These are phyloP conservation scores for Eriocheir sinensis DNA, from an alignment of 1,140 invertebrate genomes.

Conservation along the genomic window DNA sequence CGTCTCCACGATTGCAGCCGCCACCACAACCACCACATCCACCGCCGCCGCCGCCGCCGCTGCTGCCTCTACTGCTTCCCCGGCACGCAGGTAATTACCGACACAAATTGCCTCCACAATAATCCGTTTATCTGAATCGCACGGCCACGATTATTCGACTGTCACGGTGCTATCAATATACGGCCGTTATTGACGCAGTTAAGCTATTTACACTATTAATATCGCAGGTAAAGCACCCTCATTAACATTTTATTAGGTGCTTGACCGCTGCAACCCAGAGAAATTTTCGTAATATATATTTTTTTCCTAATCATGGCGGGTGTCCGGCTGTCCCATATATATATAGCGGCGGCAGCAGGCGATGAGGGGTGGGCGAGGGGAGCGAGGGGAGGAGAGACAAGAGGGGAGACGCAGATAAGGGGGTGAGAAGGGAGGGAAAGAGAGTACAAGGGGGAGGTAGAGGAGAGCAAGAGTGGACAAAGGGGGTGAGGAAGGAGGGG, in stretches of 20 bases:
- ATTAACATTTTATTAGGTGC: conserved; percentile 45
- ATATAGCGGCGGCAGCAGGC: background rate
- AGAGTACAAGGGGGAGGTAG: background rate
- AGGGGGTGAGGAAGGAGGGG: background rate
- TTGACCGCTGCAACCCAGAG: conserved; percentile 1
- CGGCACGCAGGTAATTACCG: conserved; percentile 10
- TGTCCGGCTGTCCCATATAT: conserved; percentile 13
- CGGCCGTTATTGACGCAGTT: conserved; percentile 2
- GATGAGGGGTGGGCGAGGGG: background rate
- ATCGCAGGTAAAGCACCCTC: conserved; percentile 13
- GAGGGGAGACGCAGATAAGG: background rate
- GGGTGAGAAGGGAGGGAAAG: background rate
- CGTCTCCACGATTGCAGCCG: background rate
- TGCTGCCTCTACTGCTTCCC: background rate
- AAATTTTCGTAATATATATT: conserved; percentile 17
- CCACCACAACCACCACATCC: background rate
- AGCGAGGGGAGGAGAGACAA: too few species aligned
- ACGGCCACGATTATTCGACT: background rate
- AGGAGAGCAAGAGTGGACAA: too few species aligned
- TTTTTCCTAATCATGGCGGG: background rate
- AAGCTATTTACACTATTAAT: conserved; percentile 30
- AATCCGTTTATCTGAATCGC: conserved; percentile 32
- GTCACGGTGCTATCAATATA: conserved; percentile 16
- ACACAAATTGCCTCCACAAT: conserved; percentile 4
- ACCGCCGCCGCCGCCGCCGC: background rate